A percentile compares a stretch with the other conserved stretches of the same genome.
Evolutionary conservation across 2,113 vertebrate species (phyloP).

Genomic region (Dromaius novaehollandiae): DNA sequence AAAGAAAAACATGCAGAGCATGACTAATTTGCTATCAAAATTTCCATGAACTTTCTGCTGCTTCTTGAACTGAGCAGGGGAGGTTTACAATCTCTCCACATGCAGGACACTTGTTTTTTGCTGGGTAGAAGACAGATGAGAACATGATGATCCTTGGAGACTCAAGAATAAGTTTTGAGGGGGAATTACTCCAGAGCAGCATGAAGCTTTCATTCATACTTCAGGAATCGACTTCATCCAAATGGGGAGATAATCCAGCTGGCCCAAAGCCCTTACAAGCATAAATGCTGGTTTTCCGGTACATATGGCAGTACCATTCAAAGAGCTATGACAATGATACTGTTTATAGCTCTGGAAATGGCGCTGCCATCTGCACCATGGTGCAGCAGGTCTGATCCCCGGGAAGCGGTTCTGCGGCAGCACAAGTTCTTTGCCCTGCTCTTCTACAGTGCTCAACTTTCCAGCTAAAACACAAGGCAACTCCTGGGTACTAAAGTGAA

Average conservation of each 20-base stretch:
- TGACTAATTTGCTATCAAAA: background rate
- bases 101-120: background rate
- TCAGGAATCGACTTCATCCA: conserved; percentile 17
- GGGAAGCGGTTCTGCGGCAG: background rate
- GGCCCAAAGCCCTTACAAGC: conserved; percentile 28
- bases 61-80: background rate
- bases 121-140: background rate
- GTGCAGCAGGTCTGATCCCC: background rate
- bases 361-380: conserved; percentile 87
- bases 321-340: conserved; percentile 90
- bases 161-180: background rate
- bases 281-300: conserved; percentile 74
- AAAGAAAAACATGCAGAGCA: background rate
- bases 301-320: conserved; percentile 94
- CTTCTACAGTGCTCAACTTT: background rate
- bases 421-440: background rate
- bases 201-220: background rate
- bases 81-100: background rate
- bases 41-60: background rate
- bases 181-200: background rate
- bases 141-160: background rate
- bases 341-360: conserved; percentile 95
- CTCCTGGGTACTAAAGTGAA: rapidly evolving
- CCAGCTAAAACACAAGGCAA: background rate
- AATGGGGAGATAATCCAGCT: background rate